These are phyloP conservation scores for Drosophila parvula DNA, from an alignment of 1,140 invertebrate species.

Conservation along the genomic window DNA sequence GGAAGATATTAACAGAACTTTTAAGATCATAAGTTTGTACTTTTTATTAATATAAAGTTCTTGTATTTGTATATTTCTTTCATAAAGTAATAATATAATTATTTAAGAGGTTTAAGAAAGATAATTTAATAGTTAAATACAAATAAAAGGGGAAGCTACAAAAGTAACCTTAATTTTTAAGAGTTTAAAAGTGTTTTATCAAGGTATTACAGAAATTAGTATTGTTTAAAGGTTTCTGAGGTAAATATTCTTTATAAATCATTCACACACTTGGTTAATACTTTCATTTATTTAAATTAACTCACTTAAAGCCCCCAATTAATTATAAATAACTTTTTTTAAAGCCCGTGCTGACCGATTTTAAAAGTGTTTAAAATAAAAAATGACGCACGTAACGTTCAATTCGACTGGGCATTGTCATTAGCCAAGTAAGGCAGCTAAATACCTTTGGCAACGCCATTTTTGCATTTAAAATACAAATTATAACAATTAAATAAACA, in stretches of 20 bases:
- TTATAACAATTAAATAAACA: slow-evolving; percentile 56
- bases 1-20: no score
- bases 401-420: slow-evolving; percentile 35
- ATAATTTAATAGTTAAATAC: neutral
- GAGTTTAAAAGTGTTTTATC: no score
- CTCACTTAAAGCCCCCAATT: no score
- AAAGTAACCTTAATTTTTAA: no score
- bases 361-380: slow-evolving; percentile 22
- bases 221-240: no score
- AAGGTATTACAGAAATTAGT: no score
- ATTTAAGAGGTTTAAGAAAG: neutral
- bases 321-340: neutral
- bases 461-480: slow-evolving; percentile 50
- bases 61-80: no score
- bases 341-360: slow-evolving; percentile 26
- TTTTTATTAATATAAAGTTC: no score
- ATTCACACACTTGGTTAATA: neutral
- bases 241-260: neutral
- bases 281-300: no score
- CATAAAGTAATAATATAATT: no score
- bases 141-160: neutral
- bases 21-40: no score
- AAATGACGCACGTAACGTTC: slow-evolving; percentile 34
- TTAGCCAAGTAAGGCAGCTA: slow-evolving; percentile 28
- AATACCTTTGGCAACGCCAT: slow-evolving; percentile 17